Evolutionary conservation across 2,113 vertebrate genomes (phyloP).

Genomic region (Atrichornis clamosus): DNA sequence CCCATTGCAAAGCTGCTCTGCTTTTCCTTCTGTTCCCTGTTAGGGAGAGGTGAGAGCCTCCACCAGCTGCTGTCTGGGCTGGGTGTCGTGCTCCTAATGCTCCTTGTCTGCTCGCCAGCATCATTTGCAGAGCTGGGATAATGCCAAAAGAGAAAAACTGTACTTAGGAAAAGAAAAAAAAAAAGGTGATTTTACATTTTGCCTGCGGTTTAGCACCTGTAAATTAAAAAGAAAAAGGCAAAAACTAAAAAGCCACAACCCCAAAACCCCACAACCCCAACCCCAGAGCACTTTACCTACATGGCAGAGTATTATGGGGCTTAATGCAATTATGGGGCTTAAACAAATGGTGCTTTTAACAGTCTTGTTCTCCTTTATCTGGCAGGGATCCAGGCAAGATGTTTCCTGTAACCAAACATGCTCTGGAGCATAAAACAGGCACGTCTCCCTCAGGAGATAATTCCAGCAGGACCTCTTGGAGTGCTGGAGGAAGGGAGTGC

Average conservation of each 20-base stretch:
- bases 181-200: neutral
- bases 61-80: conserved; percentile 4
- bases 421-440: neutral
- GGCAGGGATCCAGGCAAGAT: neutral
- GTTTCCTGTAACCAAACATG: neutral
- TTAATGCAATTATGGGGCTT: neutral
- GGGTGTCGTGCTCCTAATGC: neutral
- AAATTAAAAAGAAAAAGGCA: neutral
- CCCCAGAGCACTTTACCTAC: neutral
- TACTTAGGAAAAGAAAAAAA: neutral
- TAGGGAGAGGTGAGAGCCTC: neutral
- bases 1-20: neutral
- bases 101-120: neutral
- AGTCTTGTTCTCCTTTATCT: neutral
- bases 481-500: neutral
- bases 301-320: neutral
- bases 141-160: neutral
- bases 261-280: fast-evolving
- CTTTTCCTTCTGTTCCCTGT: neutral
- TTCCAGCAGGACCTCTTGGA: neutral
- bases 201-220: neutral
- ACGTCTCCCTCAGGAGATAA: neutral
- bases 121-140: neutral
- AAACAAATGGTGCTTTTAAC: neutral
- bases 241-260: neutral